These are phyloP conservation scores for Rhagonycha lutea DNA, from an alignment of 2,888 invertebrate genomes.

Conservation along the genomic window DNA sequence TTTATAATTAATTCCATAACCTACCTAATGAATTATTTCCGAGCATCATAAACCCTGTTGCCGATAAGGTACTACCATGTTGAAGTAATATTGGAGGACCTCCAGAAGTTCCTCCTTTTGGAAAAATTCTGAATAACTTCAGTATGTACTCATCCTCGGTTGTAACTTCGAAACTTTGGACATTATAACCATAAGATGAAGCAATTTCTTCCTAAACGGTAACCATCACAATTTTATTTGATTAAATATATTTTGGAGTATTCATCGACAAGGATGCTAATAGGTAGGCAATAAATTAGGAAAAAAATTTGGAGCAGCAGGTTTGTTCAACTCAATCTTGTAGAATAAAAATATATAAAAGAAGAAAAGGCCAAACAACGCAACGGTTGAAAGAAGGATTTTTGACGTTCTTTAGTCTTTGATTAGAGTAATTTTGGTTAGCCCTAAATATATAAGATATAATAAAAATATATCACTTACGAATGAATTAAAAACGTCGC, in stretches of 20 bases:
- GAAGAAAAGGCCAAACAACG: no score
- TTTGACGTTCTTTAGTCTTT: no score
- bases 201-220: slow-evolving; percentile 45
- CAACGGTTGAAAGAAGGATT: no score
- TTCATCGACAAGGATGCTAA: no score
- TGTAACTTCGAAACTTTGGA: slow-evolving; percentile 54
- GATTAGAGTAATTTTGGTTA: no score
- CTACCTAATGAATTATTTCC: slow-evolving; percentile 49
- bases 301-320: no score
- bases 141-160: slow-evolving; percentile 58
- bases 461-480: not conserved
- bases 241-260: no score
- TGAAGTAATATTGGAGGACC: slow-evolving; percentile 48
- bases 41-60: slow-evolving; percentile 45
- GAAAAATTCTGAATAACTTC: slow-evolving; percentile 54
- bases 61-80: slow-evolving; percentile 47
- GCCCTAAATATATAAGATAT: no score
- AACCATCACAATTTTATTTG: not conserved
- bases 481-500: not conserved
- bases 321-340: no score
- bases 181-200: slow-evolving; percentile 52
- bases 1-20: not conserved
- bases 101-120: slow-evolving; percentile 38
- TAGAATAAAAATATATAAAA: no score
- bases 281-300: no score